Evolutionary conservation across 2,888 invertebrate genomes (phyloP).

Genomic region (Charanyca ferruginea): DNA sequence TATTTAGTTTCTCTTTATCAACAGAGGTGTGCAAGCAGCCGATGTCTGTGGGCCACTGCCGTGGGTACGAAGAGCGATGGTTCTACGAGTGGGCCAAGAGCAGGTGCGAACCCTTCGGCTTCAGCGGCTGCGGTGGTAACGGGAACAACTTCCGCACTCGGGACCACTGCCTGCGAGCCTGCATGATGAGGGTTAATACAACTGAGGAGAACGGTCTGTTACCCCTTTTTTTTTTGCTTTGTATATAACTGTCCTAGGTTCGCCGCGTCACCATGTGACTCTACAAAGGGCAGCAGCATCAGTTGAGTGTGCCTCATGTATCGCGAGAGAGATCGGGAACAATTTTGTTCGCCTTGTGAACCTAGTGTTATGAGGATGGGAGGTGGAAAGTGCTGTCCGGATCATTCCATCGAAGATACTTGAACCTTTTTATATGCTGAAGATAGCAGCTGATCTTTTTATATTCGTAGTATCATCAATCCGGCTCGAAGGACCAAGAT

Average conservation of each 20-base stretch:
- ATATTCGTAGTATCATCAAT: no score
- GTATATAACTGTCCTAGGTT: not conserved
- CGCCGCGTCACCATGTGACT: not conserved
- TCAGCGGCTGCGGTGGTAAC: conserved; percentile 97
- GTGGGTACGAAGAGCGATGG: conserved; percentile 95
- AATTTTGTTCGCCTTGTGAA: no score
- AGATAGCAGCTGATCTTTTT: no score
- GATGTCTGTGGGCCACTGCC: conserved; percentile 94
- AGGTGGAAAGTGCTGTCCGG: no score
- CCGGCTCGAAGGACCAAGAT: no score
- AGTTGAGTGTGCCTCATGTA: no score
- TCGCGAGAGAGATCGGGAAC: no score
- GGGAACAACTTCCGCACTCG: conserved; percentile 96
- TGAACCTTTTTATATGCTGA: no score
- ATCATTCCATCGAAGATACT: no score
- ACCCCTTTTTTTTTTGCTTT: not conserved
- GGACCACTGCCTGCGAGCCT: conserved; percentile 93
- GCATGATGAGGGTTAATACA: conserved; percentile 77
- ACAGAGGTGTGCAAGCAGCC: conserved; percentile 92
- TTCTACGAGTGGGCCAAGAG: conserved; percentile 94
- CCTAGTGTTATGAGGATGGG: no score
- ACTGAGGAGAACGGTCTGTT: conserved; percentile 48
- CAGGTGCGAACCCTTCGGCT: conserved; percentile 96
- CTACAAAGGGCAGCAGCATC: not conserved
- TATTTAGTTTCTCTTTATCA: no score